phyloP scores from a whole-genome alignment of 2,113 vertebrate species.

The Python bivittatus region DNA sequence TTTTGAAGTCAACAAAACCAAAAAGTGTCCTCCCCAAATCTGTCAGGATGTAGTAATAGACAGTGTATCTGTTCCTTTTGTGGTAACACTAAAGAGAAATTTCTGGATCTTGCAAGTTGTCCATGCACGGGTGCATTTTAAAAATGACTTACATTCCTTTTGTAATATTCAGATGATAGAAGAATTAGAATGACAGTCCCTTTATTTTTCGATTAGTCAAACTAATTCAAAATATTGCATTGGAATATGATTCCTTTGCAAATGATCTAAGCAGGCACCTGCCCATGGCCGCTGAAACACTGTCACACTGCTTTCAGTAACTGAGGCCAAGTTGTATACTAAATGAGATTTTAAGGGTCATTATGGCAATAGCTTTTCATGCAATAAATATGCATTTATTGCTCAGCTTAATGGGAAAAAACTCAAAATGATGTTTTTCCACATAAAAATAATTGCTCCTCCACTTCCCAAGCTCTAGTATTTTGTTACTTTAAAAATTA shows the following conservation, averaged over 20 bases:
- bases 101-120: not conserved
- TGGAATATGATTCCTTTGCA: not conserved
- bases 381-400: not conserved
- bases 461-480: not conserved
- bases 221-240: not conserved
- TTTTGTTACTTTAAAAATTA: not conserved
- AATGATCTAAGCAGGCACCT: slow-evolving; percentile 15
- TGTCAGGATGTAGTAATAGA: slow-evolving; percentile 10
- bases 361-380: fast-evolving
- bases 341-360: not conserved
- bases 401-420: not conserved
- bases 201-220: not conserved
- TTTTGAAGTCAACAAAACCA: slow-evolving; percentile 36
- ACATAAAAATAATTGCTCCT: not conserved
- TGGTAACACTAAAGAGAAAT: slow-evolving; percentile 7
- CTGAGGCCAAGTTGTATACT: not conserved
- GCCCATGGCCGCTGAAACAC: not conserved
- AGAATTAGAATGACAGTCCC: not conserved
- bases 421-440: not conserved
- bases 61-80: slow-evolving; percentile 2
- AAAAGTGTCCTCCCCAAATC: slow-evolving; percentile 39
- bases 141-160: not conserved
- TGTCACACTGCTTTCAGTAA: not conserved
- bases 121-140: not conserved
- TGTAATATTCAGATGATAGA: not conserved